A percentile compares a stretch with the other conserved stretches of the same genome.
Conservation (phyloP, 2,797 vertebrate genomes). For the Helicolenus hilgendorfi region DNA sequence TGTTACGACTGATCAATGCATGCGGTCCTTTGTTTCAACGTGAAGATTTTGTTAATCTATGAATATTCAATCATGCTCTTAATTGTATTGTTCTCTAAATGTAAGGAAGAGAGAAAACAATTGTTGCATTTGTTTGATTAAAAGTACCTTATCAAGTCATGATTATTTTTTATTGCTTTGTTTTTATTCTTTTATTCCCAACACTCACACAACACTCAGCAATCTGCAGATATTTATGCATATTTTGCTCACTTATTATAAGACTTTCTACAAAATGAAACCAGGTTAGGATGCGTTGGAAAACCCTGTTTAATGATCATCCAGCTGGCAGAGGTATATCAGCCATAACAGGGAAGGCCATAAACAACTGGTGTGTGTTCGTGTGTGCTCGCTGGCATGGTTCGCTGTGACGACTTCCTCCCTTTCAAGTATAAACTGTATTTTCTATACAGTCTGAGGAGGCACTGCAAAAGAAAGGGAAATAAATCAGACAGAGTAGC, state of each 20-base stretch:
- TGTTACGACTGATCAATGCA: background rate
- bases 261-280: conserved; percentile 10
- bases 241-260: background rate
- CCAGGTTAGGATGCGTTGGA: background rate
- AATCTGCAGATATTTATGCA: background rate
- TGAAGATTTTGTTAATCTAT: background rate
- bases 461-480: conserved; percentile 79
- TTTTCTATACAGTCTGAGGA: conserved; percentile 86
- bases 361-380: conserved; percentile 8
- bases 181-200: background rate
- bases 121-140: conserved; percentile 16
- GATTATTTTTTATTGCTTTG: background rate
- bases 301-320: conserved; percentile 45
- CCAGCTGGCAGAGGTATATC: conserved; percentile 27
- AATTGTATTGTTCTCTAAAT: conserved; percentile 39
- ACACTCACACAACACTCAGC: background rate
- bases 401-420: conserved; percentile 16
- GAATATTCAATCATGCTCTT: conserved; percentile 58
- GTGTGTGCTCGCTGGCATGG: conserved; percentile 9
- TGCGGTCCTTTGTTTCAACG: background rate
- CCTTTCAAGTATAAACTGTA: background rate
- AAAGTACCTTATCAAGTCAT: conserved; percentile 16
- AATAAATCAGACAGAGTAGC: background rate
- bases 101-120: conserved; percentile 21
- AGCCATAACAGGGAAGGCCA: conserved; percentile 31